phyloP scores from a whole-genome alignment of 2,113 vertebrate species.

The Formicarius rufipectus region DNA sequence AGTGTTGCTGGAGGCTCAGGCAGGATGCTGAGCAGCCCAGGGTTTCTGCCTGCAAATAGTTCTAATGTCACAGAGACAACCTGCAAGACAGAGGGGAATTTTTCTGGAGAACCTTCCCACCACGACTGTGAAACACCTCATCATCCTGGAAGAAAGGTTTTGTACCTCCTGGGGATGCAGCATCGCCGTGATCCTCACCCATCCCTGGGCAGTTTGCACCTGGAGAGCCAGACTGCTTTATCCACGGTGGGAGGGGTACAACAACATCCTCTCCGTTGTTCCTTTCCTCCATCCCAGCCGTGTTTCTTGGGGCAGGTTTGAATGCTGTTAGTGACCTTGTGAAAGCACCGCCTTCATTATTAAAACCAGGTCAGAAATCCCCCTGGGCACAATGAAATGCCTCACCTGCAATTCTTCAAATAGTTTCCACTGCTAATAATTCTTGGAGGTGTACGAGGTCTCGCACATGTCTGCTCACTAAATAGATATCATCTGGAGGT shows the following conservation, averaged over 20 bases:
- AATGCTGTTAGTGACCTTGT: constrained; percentile 29
- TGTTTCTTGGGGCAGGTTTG: neutral
- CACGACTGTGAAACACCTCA: neutral
- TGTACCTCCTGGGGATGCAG: neutral
- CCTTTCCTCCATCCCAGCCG: neutral
- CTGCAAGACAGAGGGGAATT: rapidly evolving
- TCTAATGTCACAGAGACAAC: neutral
- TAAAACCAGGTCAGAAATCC: constrained; percentile 55
- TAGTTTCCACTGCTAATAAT: constrained; percentile 64
- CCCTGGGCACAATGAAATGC: constrained; percentile 43
- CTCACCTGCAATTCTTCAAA: constrained; percentile 67
- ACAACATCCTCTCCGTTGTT: neutral
- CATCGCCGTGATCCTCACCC: neutral
- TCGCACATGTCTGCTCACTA: neutral
- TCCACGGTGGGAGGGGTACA: rapidly evolving
- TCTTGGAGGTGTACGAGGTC: constrained; percentile 20
- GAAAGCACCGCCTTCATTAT: constrained; percentile 30
- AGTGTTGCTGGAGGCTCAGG: neutral
- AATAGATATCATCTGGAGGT: constrained; percentile 26
- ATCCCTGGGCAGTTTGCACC: neutral
- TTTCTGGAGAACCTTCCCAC: neutral
- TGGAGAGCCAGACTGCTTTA: neutral
- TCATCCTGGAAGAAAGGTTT: neutral
- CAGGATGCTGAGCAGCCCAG: neutral
- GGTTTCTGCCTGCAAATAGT: neutral